These are phyloP conservation scores for Corynorhinus townsendii DNA, from an alignment of 2,113 vertebrate genomes.

Conservation along the genomic window DNA sequence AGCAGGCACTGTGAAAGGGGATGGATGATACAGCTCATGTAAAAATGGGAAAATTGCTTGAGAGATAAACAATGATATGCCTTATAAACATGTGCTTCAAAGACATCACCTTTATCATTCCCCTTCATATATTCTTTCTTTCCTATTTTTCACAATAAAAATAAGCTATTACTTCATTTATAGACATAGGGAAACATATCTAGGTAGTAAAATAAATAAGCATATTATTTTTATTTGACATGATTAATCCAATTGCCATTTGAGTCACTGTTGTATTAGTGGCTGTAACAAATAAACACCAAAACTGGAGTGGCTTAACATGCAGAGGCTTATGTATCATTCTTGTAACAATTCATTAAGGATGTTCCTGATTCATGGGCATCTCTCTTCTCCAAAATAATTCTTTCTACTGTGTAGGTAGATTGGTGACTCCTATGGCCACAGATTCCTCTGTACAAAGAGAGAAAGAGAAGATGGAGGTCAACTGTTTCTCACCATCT, in stretches of 20 bases:
- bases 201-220: neutral
- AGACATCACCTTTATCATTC: neutral
- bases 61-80: neutral
- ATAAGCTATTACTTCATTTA: slow-evolving; percentile 1
- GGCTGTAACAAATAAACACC: neutral
- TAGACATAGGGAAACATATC: neutral
- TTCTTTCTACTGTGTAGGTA: neutral
- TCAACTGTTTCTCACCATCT: neutral
- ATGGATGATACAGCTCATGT: neutral
- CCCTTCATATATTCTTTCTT: neutral
- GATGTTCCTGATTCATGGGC: neutral
- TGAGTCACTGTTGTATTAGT: neutral
- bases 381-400: neutral
- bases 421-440: neutral
- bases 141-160: neutral
- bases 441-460: neutral
- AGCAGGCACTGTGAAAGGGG: neutral
- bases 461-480: neutral
- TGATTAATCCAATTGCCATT: slow-evolving; percentile 33
- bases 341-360: neutral
- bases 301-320: neutral
- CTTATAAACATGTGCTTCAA: neutral
- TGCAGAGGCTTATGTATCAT: neutral
- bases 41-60: slow-evolving; percentile 22
- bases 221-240: slow-evolving; percentile 15